Evolutionary conservation across 2,797 vertebrate species (phyloP), one percentile per base, ranked within the genome.

Genomic region (Phrynocephalus vlangalii): DNA sequence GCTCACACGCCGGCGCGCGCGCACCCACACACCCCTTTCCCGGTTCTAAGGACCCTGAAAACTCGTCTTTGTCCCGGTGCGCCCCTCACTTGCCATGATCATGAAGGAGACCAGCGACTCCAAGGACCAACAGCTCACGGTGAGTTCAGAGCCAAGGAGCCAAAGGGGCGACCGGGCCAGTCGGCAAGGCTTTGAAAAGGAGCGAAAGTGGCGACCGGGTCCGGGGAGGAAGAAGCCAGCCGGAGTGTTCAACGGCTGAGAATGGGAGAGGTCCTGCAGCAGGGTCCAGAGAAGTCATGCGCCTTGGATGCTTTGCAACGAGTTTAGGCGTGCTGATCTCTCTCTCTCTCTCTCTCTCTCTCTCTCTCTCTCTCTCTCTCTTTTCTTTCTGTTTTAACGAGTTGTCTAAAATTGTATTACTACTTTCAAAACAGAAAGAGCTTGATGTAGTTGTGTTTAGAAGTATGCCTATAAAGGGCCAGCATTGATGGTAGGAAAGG

Each of bases 61-160:
- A 3, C 60, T 63, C 3, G 79, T 15, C 16, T 76, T 50, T 20
- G 22, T 44, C 60, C 18, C 18, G 60, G n/a, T 1, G 15, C 15
- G 68, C 30, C 9, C 56, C 28, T 50, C 22, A 48, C 84, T 38
- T 11, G 76, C 77, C 44, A 44, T 86, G 93, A 95, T 87, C 96
- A 98, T 98, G 98, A 98, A 98, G 96, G 98, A 98, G 95, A 96
- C 96, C 0, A 97, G 96, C 52, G 98, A 98, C 63, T 97, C 97
- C 6, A 97, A 98, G 94, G 98, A 98, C 92, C 98, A 98, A 33
- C 97, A 98, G 71, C 96, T 98, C 30, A 98, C 96, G 24, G 98
- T 98, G 91, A 98, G 97, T 96, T 44, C 22, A 11, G 22, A 67
- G 77, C 30, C 38, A 44, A 44, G 6, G 22, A 67, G 77, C 30